A percentile compares a stretch with the other conserved stretches of the same genome.
Evolutionary conservation across 2,113 vertebrate species (phyloP).

Genomic region (Geococcyx californianus): DNA sequence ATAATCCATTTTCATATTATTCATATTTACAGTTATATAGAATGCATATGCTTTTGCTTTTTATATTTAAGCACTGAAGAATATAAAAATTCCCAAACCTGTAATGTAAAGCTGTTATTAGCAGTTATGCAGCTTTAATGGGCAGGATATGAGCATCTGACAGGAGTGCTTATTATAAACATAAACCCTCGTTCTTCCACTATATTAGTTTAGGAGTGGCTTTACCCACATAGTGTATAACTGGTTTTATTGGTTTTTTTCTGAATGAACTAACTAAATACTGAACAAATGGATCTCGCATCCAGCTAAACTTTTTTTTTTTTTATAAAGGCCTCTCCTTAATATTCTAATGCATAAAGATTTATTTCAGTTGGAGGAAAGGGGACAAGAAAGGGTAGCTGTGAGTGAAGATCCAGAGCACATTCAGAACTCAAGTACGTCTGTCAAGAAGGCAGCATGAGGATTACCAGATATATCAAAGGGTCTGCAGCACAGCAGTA

Average conservation of each 20-base stretch:
- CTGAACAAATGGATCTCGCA: background rate
- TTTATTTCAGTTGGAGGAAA: background rate
- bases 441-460: background rate
- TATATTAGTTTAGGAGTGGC: background rate
- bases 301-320: background rate
- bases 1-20: background rate
- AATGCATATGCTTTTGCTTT: background rate
- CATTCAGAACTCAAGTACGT: background rate
- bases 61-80: background rate
- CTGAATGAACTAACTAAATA: background rate
- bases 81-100: background rate
- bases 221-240: background rate
- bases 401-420: background rate
- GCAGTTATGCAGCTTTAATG: background rate
- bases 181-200: background rate
- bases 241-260: background rate
- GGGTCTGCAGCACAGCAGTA: background rate
- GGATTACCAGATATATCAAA: background rate
- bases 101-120: background rate
- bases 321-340: background rate
- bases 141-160: background rate
- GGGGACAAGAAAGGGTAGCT: background rate
- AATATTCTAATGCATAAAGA: background rate
- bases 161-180: background rate
- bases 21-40: background rate